Percentiles rank a stretch among this genome's conserved stretches.
Evolutionary conservation across 1,140 invertebrate genomes (phyloP).

Genomic region (Pseudomyrmex pallidus): DNA sequence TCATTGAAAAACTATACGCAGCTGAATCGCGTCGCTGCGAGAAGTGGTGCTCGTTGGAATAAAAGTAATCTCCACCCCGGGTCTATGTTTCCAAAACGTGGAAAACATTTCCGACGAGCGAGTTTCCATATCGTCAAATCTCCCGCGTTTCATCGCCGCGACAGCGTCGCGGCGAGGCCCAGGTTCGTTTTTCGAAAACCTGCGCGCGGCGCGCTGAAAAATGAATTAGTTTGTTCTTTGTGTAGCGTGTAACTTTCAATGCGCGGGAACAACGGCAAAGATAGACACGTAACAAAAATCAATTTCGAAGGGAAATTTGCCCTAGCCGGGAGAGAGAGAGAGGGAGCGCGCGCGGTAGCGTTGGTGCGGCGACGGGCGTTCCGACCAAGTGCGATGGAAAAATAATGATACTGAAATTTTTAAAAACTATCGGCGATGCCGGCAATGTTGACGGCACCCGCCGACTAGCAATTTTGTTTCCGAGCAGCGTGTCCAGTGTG

Average conservation of each 20-base stretch:
- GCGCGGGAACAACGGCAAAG: conserved; percentile 44
- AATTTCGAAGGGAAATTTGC: conserved; percentile 42
- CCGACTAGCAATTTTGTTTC: conserved; percentile 30
- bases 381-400: conserved; percentile 21
- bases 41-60: conserved; percentile 40
- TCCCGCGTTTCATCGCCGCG: conserved; percentile 39
- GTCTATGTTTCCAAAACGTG: conserved; percentile 38
- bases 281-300: conserved; percentile 51
- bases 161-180: conserved; percentile 10
- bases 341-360: neutral
- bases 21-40: conserved; percentile 18
- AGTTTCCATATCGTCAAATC: conserved; percentile 40
- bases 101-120: conserved; percentile 49
- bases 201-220: conserved; percentile 39
- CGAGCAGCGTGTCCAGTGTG: conserved; percentile 34
- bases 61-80: conserved; percentile 32
- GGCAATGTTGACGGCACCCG: conserved; percentile 2
- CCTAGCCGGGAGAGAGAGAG: neutral
- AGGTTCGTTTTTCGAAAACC: conserved; percentile 16
- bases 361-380: neutral
- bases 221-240: conserved; percentile 61
- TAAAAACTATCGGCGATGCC: conserved; percentile 16
- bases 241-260: conserved; percentile 53
- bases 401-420: conserved; percentile 50
- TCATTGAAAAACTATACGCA: conserved; percentile 14